Evolutionary conservation across 2,888 invertebrate genomes (phyloP), one percentile per base, ranked within the genome.

Genomic region (Chloroclystis v-ata): DNA sequence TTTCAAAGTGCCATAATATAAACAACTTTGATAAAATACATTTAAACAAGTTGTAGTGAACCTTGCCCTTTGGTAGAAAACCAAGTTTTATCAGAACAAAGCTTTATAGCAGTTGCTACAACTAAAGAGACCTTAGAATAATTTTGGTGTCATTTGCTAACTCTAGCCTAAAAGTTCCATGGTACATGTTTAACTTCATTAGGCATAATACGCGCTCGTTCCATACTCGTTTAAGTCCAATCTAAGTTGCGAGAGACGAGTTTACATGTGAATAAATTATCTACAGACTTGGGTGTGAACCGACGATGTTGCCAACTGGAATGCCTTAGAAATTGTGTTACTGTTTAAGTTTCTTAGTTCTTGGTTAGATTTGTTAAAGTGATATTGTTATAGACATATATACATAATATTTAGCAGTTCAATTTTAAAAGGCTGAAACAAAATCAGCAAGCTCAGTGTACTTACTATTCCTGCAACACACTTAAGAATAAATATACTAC

Each of bases 161-260:
- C 67, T 72, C 67, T 72, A 67, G 64, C 65, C 63, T 59, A 61
- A 54, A 72, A 73, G 72, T 74, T 75, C 60, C 66, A 64, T 76
- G 80, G 72, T 76, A 75, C 80, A 75, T 78, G 82, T 85, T 84
- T 83, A 85, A 86, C 81, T 85, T 83, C 83, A 85, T 86, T 85
- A 84, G 78, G 77, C 79, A 82, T 83, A 82, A 83, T 83, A 82
- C 78, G 58, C 69, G 79, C 72, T 78, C 73, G 72, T 78, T 78
- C 79, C 81, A 78, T 84, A 80, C 84, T 85, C 84, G 81, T 84
- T 87, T 85, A 87, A 86, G 84, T 83, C 82, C 84, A 87, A 87
- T 87, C 83, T 86, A 87, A 87, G 85, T 85, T 85, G 72, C 65
- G 75, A 65, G 72, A 65, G 73, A 72, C 72, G 75, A 81, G 78